These are phyloP conservation scores for Lacanobia oleracea DNA, from an alignment of 2,888 invertebrate genomes.

Conservation along the genomic window DNA sequence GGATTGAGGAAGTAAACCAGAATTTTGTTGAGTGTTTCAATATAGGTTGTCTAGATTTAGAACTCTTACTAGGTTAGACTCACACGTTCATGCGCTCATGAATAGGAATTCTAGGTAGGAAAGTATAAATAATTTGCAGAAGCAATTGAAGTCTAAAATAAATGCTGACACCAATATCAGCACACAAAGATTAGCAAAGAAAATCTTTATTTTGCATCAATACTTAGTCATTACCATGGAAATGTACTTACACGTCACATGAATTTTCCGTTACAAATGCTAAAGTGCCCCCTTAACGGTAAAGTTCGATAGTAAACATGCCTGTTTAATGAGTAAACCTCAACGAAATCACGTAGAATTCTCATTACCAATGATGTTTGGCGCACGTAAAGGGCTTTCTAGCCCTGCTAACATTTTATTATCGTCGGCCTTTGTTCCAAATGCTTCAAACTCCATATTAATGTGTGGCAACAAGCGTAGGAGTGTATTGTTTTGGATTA, in stretches of 20 bases:
- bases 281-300: constrained; percentile 45
- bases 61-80: constrained; percentile 48
- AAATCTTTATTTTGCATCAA: constrained; percentile 1
- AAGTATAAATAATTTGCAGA: constrained; percentile 13
- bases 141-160: constrained; percentile 17
- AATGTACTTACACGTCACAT: constrained; percentile 34
- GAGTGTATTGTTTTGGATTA: constrained; percentile 61
- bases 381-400: constrained; percentile 77
- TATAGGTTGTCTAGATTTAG: constrained; percentile 54
- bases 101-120: constrained; percentile 19
- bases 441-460: constrained; percentile 50
- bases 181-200: not conserved
- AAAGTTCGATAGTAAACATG: constrained; percentile 59
- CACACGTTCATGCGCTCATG: constrained; percentile 15
- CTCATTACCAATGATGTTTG: constrained; percentile 72
- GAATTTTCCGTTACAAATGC: constrained; percentile 41
- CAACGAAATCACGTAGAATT: constrained; percentile 74
- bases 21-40: constrained; percentile 36
- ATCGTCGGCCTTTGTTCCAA: constrained; percentile 51
- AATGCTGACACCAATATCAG: constrained; percentile 11
- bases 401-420: constrained; percentile 53
- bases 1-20: constrained; percentile 42
- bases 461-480: constrained; percentile 59
- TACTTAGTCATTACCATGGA: constrained; percentile 13
- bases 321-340: constrained; percentile 70